Conservation (phyloP, 2,888 invertebrate species). For the Diarsia dahlii region DNA sequence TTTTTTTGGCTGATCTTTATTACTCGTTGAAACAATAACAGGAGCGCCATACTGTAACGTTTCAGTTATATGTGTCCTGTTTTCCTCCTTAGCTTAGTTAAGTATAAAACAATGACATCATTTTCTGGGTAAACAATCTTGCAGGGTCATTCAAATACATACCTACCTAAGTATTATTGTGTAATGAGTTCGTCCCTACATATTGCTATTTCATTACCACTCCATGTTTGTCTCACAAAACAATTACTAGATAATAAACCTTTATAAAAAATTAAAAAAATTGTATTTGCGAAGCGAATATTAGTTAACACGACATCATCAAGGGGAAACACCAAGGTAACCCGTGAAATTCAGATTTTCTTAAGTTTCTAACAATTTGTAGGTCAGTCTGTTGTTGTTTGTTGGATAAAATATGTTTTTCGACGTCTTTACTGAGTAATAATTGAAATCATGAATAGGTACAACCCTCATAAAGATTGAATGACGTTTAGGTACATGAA, state of each 20-base stretch:
- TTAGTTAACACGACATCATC: conserved; percentile 22
- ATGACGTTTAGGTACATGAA: too few relatives aligned
- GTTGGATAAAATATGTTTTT: neutral
- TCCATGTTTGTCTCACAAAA: conserved; percentile 10
- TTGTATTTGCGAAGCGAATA: conserved; percentile 2
- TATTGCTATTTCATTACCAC: conserved; percentile 16
- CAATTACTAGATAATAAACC: conserved; percentile 23
- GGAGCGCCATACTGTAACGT: conserved; percentile 3
- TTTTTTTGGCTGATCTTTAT: neutral
- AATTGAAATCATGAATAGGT: neutral
- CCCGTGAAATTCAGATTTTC: neutral
- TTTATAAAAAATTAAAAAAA: too few relatives aligned
- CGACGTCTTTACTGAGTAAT: neutral
- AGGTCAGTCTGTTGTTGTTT: neutral
- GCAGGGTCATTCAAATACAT: conserved; percentile 34
- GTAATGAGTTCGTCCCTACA: conserved; percentile 7
- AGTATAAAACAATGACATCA: conserved; percentile 65
- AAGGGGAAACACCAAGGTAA: neutral
- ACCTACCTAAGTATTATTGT: conserved; percentile 6
- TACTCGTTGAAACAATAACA: neutral
- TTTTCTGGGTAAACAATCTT: conserved; percentile 60
- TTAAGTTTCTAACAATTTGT: neutral
- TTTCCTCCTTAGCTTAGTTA: conserved; percentile 19
- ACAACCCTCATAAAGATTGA: neutral
- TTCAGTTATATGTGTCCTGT: conserved; percentile 9